Evolutionary conservation across 2,888 invertebrate species (phyloP), one percentile per base, ranked within the genome.

Genomic region (Trissolcus japonicus): DNA sequence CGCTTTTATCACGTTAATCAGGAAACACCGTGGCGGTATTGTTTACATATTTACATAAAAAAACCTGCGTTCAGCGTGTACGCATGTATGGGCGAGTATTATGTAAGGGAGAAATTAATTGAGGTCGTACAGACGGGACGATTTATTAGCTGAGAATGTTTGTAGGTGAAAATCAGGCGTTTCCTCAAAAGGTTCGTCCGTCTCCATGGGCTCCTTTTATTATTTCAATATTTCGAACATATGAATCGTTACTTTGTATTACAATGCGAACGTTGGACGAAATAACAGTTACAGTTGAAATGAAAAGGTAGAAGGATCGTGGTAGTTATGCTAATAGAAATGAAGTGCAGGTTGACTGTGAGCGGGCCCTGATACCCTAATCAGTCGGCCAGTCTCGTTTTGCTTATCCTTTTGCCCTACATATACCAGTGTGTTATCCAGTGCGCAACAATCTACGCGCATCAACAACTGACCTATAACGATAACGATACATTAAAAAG

Each of bases 381-480:
- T 74, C 67, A 61, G 61, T 29, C 14, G 50, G 29, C 35, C 53
- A 41, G 74, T 67, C 67, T 50, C 56, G 67, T 56, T 74, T 56
- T 74, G 67, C 65, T 67, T 74, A 74, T 74, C 75, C 75, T 69
- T 75, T 75, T 75, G 75, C 53, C 75, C 75, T 75, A 68, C 75
- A 75, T 75, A 75, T 55, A 75, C 75, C 75, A 75, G 69, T 75
- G 69, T 76, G 61, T 66, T 65, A 69, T 76, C 69, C 69, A 76
- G 69, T 66, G 76, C 76, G 76, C 76, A 76, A 76, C 69, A 43
- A 76, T 76, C 76, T 71, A 35, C 56, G 69, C 76, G 69, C 76
- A 76, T 76, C 76, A 71, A 76, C 69, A 76, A 76, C 76, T 76
- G 69, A 76, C 76, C 76, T 76, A 76, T 76, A 76, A 76, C 76